Conservation (phyloP, 2,888 invertebrate species). For the Philhelius pedissequus region DNA sequence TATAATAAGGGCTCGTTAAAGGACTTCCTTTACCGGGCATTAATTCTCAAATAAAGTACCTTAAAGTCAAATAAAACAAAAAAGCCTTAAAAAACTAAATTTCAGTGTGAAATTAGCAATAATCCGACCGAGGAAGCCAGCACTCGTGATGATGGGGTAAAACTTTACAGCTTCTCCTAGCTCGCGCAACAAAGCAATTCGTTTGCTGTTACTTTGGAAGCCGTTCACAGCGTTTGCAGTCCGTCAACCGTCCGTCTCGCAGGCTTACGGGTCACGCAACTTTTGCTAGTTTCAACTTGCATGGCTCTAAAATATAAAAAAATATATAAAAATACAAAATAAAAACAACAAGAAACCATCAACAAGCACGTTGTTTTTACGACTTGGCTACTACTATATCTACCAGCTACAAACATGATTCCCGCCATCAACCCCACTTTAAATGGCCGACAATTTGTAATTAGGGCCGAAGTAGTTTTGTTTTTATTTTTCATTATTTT, state of each 20-base stretch:
- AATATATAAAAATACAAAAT: neutral
- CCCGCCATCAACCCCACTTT: neutral
- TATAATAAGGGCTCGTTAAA: constrained; percentile 57
- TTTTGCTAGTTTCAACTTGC: constrained; percentile 29
- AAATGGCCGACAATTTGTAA: constrained; percentile 26
- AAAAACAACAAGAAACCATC: constrained; percentile 19
- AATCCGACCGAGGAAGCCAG: constrained; percentile 37
- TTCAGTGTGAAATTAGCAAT: constrained; percentile 64
- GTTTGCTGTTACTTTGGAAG: constrained; percentile 61
- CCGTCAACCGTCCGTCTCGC: neutral
- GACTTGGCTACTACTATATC: constrained; percentile 12
- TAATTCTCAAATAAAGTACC: constrained; percentile 22
- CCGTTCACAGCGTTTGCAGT: constrained; percentile 12
- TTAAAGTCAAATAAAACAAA: neutral
- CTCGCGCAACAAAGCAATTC: constrained; percentile 25
- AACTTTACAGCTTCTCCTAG: constrained; percentile 60
- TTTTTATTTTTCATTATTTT: neutral
- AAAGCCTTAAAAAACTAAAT: constrained; percentile 13
- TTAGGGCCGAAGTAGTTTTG: constrained; percentile 55
- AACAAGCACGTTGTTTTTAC: constrained; percentile 45
- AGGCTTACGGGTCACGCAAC: constrained; percentile 67
- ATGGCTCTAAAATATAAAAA: constrained; percentile 40
- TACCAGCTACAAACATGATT: neutral
- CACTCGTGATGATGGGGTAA: constrained; percentile 35
- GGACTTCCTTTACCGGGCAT: constrained; percentile 50